phyloP scores from a whole-genome alignment of 2,797 vertebrate genomes.

The Etheostoma perlongum region DNA sequence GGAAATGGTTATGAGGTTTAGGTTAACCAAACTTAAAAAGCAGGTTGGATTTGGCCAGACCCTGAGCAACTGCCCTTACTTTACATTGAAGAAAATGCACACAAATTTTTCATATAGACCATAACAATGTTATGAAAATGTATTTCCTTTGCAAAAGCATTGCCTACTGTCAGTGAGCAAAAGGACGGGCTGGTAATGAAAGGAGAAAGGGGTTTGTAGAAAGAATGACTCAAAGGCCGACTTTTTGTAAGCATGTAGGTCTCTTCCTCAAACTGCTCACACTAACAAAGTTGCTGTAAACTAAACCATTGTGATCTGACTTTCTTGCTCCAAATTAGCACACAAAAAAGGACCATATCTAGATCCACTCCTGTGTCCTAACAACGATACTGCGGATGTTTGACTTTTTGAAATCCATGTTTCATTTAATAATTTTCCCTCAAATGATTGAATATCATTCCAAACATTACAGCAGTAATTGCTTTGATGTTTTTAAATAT shows the following conservation, averaged over 20 bases:
- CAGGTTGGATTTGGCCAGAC: slow-evolving; percentile 1
- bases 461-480: not conserved
- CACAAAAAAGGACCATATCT: slow-evolving; percentile 42
- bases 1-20: not conserved
- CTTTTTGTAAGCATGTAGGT: slow-evolving; percentile 49
- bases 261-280: slow-evolving; percentile 50
- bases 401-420: not conserved
- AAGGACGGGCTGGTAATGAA: not conserved
- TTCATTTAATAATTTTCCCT: not conserved
- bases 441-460: not conserved
- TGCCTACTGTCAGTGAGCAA: not conserved
- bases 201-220: slow-evolving; percentile 4
- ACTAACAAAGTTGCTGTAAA: slow-evolving; percentile 45
- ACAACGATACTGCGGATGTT: slow-evolving; percentile 9
- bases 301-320: slow-evolving; percentile 39
- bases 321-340: slow-evolving; percentile 40
- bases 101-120: not conserved
- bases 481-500: not conserved
- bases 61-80: not conserved
- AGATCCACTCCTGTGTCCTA: slow-evolving; percentile 19
- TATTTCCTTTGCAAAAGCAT: not conserved
- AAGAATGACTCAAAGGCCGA: slow-evolving; percentile 18
- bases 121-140: not conserved
- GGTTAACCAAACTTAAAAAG: not conserved
- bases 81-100: not conserved